Percentiles rank a stretch among this genome's conserved stretches.
These are phyloP conservation scores for Chunga burmeisteri DNA, from an alignment of 2,113 vertebrate species.

Conservation along the genomic window DNA sequence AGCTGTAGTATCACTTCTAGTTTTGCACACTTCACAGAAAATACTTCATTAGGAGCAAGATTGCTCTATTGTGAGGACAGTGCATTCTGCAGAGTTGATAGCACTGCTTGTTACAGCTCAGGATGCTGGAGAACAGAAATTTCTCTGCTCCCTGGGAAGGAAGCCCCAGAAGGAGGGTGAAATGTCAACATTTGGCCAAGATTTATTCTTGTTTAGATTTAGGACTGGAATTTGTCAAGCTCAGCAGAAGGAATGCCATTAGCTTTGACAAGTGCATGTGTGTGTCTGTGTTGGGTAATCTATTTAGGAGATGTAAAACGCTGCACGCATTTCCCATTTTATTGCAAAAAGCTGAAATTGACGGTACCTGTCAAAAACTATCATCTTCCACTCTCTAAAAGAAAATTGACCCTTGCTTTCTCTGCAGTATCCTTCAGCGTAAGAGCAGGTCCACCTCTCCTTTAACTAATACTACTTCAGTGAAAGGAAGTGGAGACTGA, in stretches of 20 bases:
- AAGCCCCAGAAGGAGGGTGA: background rate
- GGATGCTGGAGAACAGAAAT: background rate
- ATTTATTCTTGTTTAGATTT: constrained; percentile 50
- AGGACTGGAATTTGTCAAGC: constrained; percentile 37
- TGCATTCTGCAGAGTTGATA: background rate
- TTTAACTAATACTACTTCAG: constrained; percentile 6
- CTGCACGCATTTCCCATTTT: constrained; percentile 5
- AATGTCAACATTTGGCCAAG: constrained; percentile 3
- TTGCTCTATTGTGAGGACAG: background rate
- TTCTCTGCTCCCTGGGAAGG: background rate
- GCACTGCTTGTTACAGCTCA: background rate
- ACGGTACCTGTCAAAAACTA: constrained; percentile 24
- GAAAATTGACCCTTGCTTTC: constrained; percentile 37
- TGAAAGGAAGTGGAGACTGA: background rate
- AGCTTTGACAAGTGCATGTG: background rate
- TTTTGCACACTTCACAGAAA: background rate
- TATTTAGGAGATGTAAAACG: constrained; percentile 41
- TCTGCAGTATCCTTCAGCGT: background rate
- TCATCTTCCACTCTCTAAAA: background rate
- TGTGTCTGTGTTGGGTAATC: background rate
- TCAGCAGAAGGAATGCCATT: constrained; percentile 47
- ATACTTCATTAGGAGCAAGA: background rate
- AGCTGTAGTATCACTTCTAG: background rate
- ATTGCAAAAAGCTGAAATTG: constrained; percentile 40
- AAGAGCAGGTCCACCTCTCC: background rate